A percentile compares a stretch with the other conserved stretches of the same genome.
Conservation (phyloP, 2,113 vertebrate genomes). For the Panthera leo region DNA sequence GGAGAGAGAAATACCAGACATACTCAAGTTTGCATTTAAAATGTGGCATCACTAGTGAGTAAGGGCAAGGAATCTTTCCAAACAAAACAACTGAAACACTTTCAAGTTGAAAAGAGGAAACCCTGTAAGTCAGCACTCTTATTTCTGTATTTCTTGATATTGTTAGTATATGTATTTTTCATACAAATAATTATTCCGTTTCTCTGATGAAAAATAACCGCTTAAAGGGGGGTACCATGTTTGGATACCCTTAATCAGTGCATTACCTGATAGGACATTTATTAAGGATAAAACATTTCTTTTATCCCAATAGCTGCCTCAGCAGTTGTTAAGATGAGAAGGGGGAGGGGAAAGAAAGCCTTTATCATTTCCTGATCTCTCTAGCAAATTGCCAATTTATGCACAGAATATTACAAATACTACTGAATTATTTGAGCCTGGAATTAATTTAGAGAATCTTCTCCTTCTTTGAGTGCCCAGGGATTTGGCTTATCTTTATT, state of each 20-base stretch:
- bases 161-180: conserved; percentile 11
- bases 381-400: conserved; percentile 82
- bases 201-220: conserved; percentile 69
- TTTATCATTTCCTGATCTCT: conserved; percentile 81
- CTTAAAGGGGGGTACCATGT: conserved; percentile 9
- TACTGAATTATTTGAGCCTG: conserved; percentile 85
- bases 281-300: conserved; percentile 74
- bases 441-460: conserved; percentile 81
- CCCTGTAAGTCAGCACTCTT: background rate
- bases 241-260: conserved; percentile 66
- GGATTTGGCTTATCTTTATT: conserved; percentile 83
- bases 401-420: conserved; percentile 83
- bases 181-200: background rate
- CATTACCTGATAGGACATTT: conserved; percentile 75
- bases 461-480: conserved; percentile 72
- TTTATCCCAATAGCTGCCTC: conserved; percentile 72
- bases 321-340: conserved; percentile 69
- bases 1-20: background rate
- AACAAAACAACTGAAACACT: background rate
- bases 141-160: conserved; percentile 13
- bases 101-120: background rate
- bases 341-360: conserved; percentile 64
- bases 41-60: background rate
- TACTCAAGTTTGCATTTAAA: background rate
- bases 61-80: background rate